Evolutionary conservation across 2,888 invertebrate genomes (phyloP).

Genomic region (Temnothorax ravouxi): DNA sequence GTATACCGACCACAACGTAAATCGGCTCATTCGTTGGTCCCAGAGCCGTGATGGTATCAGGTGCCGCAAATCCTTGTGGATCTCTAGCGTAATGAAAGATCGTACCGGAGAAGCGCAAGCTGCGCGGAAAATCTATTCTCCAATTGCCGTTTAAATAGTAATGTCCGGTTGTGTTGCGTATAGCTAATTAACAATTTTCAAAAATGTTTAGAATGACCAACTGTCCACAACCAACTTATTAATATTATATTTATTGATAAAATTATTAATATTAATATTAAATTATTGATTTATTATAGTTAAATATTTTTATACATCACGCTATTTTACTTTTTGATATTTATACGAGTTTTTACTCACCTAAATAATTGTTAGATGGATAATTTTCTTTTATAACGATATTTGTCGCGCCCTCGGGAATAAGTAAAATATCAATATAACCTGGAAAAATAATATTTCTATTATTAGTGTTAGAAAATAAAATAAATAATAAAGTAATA

Average conservation of each 20-base stretch:
- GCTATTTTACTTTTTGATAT: background rate
- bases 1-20: constrained; percentile 91
- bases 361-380: constrained; percentile 96
- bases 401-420: constrained; percentile 97
- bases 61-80: constrained; percentile 93
- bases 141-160: constrained; percentile 98
- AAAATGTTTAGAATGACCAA: background rate
- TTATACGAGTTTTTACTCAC: constrained; percentile 86
- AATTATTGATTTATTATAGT: too few species aligned
- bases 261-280: background rate
- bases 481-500: background rate
- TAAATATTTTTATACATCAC: constrained; percentile 5
- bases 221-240: background rate
- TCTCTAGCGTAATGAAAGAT: constrained; percentile 96
- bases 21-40: constrained; percentile 97
- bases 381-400: constrained; percentile 92
- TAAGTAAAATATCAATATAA: constrained; percentile 96
- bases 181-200: constrained; percentile 87
- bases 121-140: constrained; percentile 96
- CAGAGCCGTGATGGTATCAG: constrained; percentile 93
- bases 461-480: background rate
- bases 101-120: constrained; percentile 93
- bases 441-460: constrained; percentile 87
- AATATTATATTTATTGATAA: background rate
- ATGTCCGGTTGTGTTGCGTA: constrained; percentile 93